Conservation (phyloP, 1,140 invertebrate genomes). For the Drosophila aff. region DNA sequence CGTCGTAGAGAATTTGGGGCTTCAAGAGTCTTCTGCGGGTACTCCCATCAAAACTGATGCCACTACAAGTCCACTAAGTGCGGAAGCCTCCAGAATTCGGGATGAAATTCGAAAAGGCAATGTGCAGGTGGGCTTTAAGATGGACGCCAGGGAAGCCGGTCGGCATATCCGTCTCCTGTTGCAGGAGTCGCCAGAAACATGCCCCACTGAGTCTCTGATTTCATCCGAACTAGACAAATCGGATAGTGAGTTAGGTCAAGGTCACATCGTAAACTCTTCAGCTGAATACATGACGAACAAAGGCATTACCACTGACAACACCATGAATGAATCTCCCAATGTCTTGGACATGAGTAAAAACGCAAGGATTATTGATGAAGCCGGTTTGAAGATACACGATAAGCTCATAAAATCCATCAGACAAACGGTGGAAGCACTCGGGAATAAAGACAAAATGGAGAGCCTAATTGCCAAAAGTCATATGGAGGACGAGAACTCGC, state of each 20-base stretch:
- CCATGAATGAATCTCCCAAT: background rate
- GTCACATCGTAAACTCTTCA: background rate
- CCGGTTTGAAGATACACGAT: background rate
- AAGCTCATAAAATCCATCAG: conserved; percentile 31
- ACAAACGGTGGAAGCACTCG: conserved; percentile 11
- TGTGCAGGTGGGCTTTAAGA: conserved; percentile 27
- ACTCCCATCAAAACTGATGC: background rate
- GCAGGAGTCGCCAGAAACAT: conserved; percentile 4
- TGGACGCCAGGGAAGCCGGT: conserved; percentile 19
- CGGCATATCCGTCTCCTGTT: conserved; percentile 15
- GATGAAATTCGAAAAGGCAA: conserved; percentile 27
- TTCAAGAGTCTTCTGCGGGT: background rate
- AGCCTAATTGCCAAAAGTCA: conserved; percentile 7
- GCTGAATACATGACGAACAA: background rate
- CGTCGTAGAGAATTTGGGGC: background rate
- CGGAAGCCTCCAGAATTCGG: conserved; percentile 3
- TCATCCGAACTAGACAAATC: background rate
- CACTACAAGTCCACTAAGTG: background rate
- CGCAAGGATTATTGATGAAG: too few relatives aligned
- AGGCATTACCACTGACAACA: background rate
- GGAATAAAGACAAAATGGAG: conserved; percentile 9
- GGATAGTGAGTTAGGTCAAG: background rate
- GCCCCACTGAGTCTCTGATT: background rate
- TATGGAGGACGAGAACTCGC: background rate
- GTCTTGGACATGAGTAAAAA: conserved; percentile 10